Base-by-base conservation (phyloP, 2,888 invertebrate genomes). In the Eupithecia tripunctaria region DNA sequence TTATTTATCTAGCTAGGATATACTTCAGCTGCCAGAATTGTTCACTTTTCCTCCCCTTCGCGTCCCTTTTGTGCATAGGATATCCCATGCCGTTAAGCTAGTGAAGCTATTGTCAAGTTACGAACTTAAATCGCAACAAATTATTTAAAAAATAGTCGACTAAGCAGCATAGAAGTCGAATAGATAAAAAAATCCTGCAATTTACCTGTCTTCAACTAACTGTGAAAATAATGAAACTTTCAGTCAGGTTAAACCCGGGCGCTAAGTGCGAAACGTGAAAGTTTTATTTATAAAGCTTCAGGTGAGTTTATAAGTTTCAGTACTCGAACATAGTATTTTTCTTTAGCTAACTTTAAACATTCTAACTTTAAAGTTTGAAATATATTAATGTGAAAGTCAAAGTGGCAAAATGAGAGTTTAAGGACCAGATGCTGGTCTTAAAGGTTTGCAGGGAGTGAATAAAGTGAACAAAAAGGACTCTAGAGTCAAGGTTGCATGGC, bases 141-240 rank as follows among this genome's bases (percentile, higher is more conserved):
- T 29, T 60, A 60, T 60, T 27, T 60, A 60, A 60, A 18, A 60
- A 18, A 25, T 18, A 60, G 18, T 59, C 7, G 59, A 3, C 3
- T 25, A 14, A 56, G 21, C 21, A 25, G 21, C 14, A 56, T 51
- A 5, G 25, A 56, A 12, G 56, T 12, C 56, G 5, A 56, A 25
- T 25, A 25, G 60, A 18, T 15, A 8, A 60, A 21, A 29, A 60
- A 18, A 60, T 7, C 29, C 60, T 29, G 60, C 27, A 27, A 29
- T 27, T n/a, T 60, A 60, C 29, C 18, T 18, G 18, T 27, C 60
- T 29, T 60, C 18, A 29, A 60, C 60, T 59, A 60, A 60, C 29
- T 29, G 60, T 29, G 60, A 29, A 60, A 60, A 60, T 60, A 60
- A 18, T 29, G 29, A 60, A 60, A 60, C 60, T 60, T 60, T 29